phyloP scores from a whole-genome alignment of 2,797 vertebrate species.

The Manis pentadactyla region DNA sequence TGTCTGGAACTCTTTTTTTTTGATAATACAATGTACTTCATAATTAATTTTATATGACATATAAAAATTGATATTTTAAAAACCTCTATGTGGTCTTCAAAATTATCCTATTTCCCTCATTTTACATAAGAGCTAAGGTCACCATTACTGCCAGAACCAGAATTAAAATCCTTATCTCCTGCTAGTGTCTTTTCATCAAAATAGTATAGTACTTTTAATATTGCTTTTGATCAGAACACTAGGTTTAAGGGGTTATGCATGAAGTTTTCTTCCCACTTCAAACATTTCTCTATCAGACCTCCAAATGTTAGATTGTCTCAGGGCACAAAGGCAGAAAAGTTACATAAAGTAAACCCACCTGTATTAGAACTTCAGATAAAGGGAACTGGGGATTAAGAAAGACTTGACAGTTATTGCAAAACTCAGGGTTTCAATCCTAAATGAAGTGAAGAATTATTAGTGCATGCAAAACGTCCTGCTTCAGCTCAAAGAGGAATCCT shows the following conservation, averaged over 20 bases:
- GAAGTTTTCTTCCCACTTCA: background rate
- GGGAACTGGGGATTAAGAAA: background rate
- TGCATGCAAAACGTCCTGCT: background rate
- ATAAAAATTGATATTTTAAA: background rate
- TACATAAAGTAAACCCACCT: background rate
- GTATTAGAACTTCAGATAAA: conserved; percentile 52
- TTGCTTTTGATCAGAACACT: background rate
- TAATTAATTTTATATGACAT: background rate
- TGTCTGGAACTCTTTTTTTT: background rate
- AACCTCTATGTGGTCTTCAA: background rate
- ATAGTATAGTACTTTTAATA: background rate
- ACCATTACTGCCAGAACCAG: background rate
- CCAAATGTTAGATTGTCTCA: background rate
- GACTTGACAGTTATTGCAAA: conserved; percentile 36
- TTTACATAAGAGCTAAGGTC: background rate
- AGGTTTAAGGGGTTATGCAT: background rate
- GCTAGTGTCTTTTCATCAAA: background rate
- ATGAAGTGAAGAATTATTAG: conserved; percentile 49
- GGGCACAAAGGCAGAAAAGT: background rate
- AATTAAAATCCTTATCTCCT: background rate
- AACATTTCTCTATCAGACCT: background rate
- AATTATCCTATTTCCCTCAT: background rate
- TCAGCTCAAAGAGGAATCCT: background rate
- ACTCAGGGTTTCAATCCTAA: background rate
- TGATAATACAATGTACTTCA: background rate